Evolutionary conservation across 2,888 invertebrate species (phyloP), one percentile per base, ranked within the genome.

Genomic region (Aplocera efformata): DNA sequence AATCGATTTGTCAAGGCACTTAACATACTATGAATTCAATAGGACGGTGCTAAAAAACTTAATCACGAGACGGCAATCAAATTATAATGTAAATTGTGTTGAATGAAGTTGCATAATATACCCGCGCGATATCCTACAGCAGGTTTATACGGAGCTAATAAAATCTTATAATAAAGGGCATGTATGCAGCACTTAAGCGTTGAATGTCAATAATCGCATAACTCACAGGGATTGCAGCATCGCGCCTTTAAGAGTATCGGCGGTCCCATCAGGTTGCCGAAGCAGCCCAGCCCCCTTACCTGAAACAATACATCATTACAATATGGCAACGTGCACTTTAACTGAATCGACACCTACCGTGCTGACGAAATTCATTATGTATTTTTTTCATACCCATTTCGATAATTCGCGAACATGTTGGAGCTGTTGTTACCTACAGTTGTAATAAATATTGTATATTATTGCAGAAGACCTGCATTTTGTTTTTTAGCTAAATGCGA

Each of bases 231-330:
- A 17, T 81, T 81, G 76, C 77, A 61, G 69, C 77, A 79, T 67
- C 65, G 62, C 53, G 52, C 63, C 66, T 71, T 61, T 61, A 77
- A 65, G 63, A 63, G 68, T 72, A 74, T 74, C 74, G 67, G 71
- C 69, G 68, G 71, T 67, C 64, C 60, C 72, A 76, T 80, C 77
- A 62, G 63, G 61, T 63, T 53, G 67, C 69, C 67, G 31, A 30
- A 36, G 26, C 13, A 62, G 70, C 59, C 55, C 66, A 82, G 72
- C 84, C 84, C 74, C 76, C 86, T 82, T 83, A 88, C 86, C 86
- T 84, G 82, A 82, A 86, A 86, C 88, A 88, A 88, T 88, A 73
- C 77, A 77, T 83, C 83, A 85, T 83, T 86, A 84, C 70, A 84
- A 85, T 83, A 78, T 77, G 60, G 68, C 63, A 66, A 73, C 64